Evolutionary conservation across 2,888 invertebrate species (phyloP).

Genomic region (Fragum whitleyi): DNA sequence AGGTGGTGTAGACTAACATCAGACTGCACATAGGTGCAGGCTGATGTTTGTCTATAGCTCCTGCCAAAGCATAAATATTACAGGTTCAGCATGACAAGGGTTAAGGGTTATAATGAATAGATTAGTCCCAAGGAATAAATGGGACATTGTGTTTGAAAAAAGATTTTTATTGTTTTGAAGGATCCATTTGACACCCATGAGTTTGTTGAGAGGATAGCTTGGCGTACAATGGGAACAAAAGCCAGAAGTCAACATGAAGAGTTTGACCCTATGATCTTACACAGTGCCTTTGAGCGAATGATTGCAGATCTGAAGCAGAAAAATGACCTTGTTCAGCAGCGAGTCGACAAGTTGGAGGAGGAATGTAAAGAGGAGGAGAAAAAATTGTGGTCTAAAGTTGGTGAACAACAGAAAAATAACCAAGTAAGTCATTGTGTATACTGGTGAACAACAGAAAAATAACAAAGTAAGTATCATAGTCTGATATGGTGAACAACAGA

Average conservation of each 20-base stretch:
- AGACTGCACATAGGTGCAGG: too few relatives aligned
- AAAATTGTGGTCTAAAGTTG: conserved; percentile 92
- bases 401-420: conserved; percentile 90
- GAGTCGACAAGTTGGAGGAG: conserved; percentile 88
- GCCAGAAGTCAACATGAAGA: conserved; percentile 89
- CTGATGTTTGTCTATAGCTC: too few relatives aligned
- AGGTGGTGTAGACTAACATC: too few relatives aligned
- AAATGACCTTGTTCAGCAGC: conserved; percentile 77
- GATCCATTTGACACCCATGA: conserved; percentile 98
- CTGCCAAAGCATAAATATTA: too few relatives aligned
- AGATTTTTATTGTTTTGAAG: conserved; percentile 87
- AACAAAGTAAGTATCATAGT: too few relatives aligned
- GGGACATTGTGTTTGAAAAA: too few relatives aligned
- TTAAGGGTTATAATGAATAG: too few relatives aligned
- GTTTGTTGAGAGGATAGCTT: conserved; percentile 98
- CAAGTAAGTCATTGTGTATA: conserved; percentile 88
- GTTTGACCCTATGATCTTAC: conserved; percentile 94
- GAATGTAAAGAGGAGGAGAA: conserved; percentile 94
- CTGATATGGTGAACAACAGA: conserved; percentile 92
- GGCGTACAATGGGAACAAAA: conserved; percentile 93
- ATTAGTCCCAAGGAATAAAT: too few relatives aligned
- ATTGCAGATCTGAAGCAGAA: conserved; percentile 87
- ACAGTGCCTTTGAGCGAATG: conserved; percentile 96
- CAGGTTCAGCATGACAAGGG: too few relatives aligned
- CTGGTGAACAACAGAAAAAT: too few relatives aligned